Evolutionary conservation across 2,113 vertebrate species (phyloP).

Genomic region (Ciconia boyciana): DNA sequence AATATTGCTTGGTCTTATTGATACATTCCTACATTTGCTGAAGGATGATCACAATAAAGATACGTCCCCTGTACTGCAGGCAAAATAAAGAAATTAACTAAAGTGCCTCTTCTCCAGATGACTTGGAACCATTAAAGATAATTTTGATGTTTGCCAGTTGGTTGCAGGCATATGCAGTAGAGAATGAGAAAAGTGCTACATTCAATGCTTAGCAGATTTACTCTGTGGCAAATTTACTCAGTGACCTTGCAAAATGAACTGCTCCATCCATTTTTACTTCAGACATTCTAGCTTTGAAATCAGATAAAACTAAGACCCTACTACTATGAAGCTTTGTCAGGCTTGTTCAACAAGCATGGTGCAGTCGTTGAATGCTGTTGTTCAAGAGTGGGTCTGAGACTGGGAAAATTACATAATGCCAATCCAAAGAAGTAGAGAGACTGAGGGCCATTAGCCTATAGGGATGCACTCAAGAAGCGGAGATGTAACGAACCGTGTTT

Average conservation of each 20-base stretch:
- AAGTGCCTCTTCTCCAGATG: neutral
- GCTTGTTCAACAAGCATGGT: neutral
- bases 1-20: neutral
- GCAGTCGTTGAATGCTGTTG: neutral
- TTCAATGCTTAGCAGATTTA: neutral
- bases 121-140: neutral
- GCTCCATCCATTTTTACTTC: neutral
- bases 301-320: neutral
- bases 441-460: neutral
- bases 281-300: neutral
- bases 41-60: neutral
- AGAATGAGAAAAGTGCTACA: neutral
- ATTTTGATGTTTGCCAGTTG: neutral
- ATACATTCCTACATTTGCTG: neutral
- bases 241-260: neutral
- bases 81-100: neutral
- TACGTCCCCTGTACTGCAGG: neutral
- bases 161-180: neutral
- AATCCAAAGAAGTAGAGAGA: neutral
- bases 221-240: neutral
- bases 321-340: neutral
- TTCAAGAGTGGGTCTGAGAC: no score
- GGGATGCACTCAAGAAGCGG: neutral
- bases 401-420: neutral
- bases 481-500: neutral